A percentile compares a stretch with the other conserved stretches of the same genome.
Evolutionary conservation across 1,140 invertebrate genomes (phyloP).

Genomic region (Drosophila trapezifrons): DNA sequence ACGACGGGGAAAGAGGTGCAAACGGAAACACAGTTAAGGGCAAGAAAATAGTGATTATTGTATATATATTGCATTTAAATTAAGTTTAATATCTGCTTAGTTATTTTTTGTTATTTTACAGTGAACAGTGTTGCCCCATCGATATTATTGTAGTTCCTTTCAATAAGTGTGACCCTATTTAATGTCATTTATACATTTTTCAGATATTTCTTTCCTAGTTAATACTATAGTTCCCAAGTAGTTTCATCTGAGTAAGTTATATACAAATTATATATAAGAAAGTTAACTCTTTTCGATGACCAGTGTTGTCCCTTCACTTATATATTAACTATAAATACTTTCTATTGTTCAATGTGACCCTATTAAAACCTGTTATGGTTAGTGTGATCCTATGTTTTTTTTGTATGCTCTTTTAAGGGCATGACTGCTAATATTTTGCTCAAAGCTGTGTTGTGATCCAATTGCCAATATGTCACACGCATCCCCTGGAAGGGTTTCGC

Average conservation of each 20-base stretch:
- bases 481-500: slow-evolving; percentile 6
- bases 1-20: background rate
- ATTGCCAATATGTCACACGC: slow-evolving; percentile 80
- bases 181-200: no score
- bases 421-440: background rate
- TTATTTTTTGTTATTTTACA: no score
- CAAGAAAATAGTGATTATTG: background rate
- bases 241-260: no score
- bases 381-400: background rate
- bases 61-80: no score
- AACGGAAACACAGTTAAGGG: background rate
- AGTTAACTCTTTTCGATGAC: no score
- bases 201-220: no score
- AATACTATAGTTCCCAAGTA: background rate
- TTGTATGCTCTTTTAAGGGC: background rate
- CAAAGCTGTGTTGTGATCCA: slow-evolving; percentile 52
- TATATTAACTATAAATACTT: background rate
- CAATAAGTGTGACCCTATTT: background rate
- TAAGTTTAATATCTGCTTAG: no score
- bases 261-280: no score
- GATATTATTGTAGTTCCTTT: no score
- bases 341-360: background rate
- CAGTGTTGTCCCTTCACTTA: no score
- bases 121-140: no score
- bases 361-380: no score